These are phyloP conservation scores for Carpatolechia fugitivella DNA, from an alignment of 2,888 invertebrate species.

Conservation along the genomic window DNA sequence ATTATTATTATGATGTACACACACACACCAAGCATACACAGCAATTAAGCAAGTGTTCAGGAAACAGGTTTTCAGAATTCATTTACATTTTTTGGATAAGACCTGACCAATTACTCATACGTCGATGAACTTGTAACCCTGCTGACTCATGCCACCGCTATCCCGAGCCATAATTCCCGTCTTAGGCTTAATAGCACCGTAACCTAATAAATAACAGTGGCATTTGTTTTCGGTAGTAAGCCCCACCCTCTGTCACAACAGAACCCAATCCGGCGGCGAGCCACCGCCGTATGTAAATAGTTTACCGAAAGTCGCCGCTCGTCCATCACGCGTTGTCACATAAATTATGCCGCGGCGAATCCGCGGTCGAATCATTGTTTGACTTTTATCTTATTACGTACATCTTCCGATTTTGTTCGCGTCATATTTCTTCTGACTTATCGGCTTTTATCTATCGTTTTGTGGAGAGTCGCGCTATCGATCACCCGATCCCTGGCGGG, in stretches of 20 bases:
- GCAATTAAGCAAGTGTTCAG: too few species aligned
- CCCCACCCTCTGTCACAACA: conserved; percentile 77
- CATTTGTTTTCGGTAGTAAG: conserved; percentile 78
- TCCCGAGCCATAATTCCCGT: conserved; percentile 51
- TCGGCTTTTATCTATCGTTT: conserved; percentile 78
- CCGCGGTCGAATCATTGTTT: conserved; percentile 79
- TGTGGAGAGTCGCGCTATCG: conserved; percentile 76
- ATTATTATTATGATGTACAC: too few species aligned
- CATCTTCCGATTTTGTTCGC: conserved; percentile 80
- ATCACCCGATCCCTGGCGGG: conserved; percentile 68
- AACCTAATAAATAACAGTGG: conserved; percentile 78
- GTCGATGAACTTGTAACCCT: neutral
- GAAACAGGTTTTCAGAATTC: too few species aligned
- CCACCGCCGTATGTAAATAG: conserved; percentile 78
- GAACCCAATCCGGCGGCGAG: conserved; percentile 76
- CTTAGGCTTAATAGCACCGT: conserved; percentile 71
- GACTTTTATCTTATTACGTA: conserved; percentile 80
- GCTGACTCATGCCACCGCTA: conserved; percentile 1
- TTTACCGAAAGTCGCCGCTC: conserved; percentile 79
- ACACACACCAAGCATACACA: too few species aligned
- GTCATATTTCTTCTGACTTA: conserved; percentile 79
- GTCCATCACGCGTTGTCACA: conserved; percentile 79
- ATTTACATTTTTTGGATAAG: too few species aligned
- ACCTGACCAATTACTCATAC: neutral
- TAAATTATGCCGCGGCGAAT: conserved; percentile 80